Base-by-base conservation (phyloP, 2,888 invertebrate genomes). In the Eumacrocentrus americanus region DNA sequence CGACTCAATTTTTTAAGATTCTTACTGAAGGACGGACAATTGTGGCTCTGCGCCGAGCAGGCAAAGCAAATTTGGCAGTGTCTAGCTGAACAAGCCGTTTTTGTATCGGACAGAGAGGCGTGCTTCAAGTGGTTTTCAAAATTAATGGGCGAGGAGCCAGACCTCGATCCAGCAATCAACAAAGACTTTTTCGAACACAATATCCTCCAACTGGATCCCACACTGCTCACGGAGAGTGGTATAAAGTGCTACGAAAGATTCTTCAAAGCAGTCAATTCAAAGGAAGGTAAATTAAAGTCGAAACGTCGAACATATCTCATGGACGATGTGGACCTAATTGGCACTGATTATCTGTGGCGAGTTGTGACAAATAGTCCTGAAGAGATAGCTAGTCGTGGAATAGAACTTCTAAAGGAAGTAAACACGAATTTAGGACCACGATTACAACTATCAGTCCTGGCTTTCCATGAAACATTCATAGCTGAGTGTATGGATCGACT, bases 101-200 rank as follows among this genome's bases (percentile, higher is more conserved):
- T 95, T 80, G 86, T 91, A 11, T 89, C 91, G 1, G 98, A 98
- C 81, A 87, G 97, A 37, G 98, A 98, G 81, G 94, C 96, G 29
- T 97, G 98, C 82, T 98, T 98, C 83, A 92, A 94, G 73, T 98
- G 98, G 98, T 98, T 97, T 83, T 94, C 96, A 37, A 97, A 97
- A 82, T 83, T 95, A 35, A 95, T 95, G 95, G 94, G 94, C 14
- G 97, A 97, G 71, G 97, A 98, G 77, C 96, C 97, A 0, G 98
- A 98, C 81, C 83, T 98, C 56, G 98, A 98, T 83, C 97, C 97
- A 1, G 94, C 95, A 70, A 95, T 97, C 58, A 95, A 95, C 75
- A 89, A 92, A 79, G 94, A 95, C 81, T 98, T 98, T 83, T 98
- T 98, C 84, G 94, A 95, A 81, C 91, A 91, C 73, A 96, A 97